Percentiles rank a stretch among this genome's conserved stretches.
These are phyloP conservation scores for Apis mellifera DNA, from an alignment of 1,140 invertebrate species.

Conservation along the genomic window DNA sequence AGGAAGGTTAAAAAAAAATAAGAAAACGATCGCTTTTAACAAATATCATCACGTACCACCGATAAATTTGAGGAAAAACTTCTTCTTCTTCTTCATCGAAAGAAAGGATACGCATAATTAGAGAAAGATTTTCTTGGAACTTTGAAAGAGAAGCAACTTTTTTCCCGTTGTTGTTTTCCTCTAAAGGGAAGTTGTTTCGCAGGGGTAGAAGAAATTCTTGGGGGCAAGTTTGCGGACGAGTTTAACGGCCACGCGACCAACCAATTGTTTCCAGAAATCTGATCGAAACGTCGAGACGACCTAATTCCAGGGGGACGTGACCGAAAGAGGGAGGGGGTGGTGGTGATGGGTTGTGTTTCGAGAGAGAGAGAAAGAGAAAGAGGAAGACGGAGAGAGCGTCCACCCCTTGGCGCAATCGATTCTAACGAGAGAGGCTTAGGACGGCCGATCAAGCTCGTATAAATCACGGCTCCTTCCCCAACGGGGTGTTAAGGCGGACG, in stretches of 20 bases:
- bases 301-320: constrained; percentile 29
- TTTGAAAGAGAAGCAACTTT: too few relatives aligned
- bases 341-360: too few relatives aligned
- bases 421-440: constrained; percentile 58
- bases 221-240: constrained; percentile 1
- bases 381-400: background rate
- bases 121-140: too few relatives aligned
- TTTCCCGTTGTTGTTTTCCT: too few relatives aligned
- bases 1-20: too few relatives aligned
- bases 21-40: too few relatives aligned
- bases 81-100: too few relatives aligned
- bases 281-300: constrained; percentile 37
- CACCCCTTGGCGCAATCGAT: constrained; percentile 40
- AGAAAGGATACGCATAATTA: too few relatives aligned
- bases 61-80: too few relatives aligned
- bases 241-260: background rate
- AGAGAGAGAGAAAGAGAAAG: background rate
- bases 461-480: constrained; percentile 42
- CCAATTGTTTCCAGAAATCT: constrained; percentile 45
- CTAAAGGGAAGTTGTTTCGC: background rate
- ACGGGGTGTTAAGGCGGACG: constrained; percentile 50
- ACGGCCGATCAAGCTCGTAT: constrained; percentile 50
- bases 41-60: too few relatives aligned
- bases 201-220: background rate
- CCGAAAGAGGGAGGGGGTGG: background rate